A percentile compares a stretch with the other conserved stretches of the same genome.
These are phyloP conservation scores for Sialis lutaria DNA, from an alignment of 2,888 invertebrate species.

Conservation along the genomic window DNA sequence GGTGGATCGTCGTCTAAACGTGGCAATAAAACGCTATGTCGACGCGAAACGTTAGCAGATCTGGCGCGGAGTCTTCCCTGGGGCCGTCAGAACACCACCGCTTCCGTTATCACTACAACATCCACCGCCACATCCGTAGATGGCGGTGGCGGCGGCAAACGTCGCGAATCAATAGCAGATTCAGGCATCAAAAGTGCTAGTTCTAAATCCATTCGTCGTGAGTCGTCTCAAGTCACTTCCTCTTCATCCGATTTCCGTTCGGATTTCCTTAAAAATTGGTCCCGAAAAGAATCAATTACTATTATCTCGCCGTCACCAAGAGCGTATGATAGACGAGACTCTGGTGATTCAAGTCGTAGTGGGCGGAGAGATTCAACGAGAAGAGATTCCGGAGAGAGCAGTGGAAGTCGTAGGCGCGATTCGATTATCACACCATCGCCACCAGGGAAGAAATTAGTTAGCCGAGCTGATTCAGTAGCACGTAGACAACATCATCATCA, in stretches of 20 bases:
- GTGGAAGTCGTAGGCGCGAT: conserved; percentile 49
- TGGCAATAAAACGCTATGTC: conserved; percentile 44
- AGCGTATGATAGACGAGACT: conserved; percentile 34
- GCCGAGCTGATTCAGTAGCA: conserved; percentile 4
- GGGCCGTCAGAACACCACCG: conserved; percentile 46
- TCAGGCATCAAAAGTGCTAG: conserved; percentile 57
- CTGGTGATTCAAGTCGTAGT: conserved; percentile 46
- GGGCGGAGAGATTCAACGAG: conserved; percentile 47
- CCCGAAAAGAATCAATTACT: conserved; percentile 39
- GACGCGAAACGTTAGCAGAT: conserved; percentile 76
- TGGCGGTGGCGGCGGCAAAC: conserved; percentile 32
- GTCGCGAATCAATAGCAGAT: conserved; percentile 79
- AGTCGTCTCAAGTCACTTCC: conserved; percentile 47
- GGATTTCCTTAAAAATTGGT: conserved; percentile 57
- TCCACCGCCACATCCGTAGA: conserved; percentile 19
- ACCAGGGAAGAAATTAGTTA: conserved; percentile 32
- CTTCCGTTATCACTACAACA: conserved; percentile 15
- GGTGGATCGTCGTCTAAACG: conserved; percentile 35
- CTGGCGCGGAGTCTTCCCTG: conserved; percentile 71
- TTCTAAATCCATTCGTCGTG: conserved; percentile 45
- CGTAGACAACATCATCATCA: conserved; percentile 17
- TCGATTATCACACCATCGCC: conserved; percentile 38
- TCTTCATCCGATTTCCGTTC: conserved; percentile 46
- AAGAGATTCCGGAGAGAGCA: conserved; percentile 51
- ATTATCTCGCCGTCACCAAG: conserved; percentile 25